Percentiles rank a stretch among this genome's conserved stretches.
These are phyloP conservation scores for Carcina quercana DNA, from an alignment of 2,888 invertebrate genomes.

Conservation along the genomic window DNA sequence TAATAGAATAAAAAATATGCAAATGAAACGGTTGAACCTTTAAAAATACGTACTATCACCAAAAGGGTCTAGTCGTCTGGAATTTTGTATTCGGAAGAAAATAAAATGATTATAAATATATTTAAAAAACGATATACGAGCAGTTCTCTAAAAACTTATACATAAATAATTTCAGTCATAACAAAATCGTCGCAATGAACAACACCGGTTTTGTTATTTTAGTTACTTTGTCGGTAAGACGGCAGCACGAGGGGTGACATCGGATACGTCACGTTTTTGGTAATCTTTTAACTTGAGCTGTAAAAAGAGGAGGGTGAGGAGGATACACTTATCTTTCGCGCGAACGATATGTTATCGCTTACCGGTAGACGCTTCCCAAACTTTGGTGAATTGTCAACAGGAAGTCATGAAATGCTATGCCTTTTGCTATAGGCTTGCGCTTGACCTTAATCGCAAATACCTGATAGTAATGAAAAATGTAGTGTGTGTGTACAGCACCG, in stretches of 20 bases:
- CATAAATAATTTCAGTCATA: conserved; percentile 65
- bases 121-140: not conserved
- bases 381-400: conserved; percentile 9
- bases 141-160: conserved; percentile 8
- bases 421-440: too few species aligned
- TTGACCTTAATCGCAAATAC: too few species aligned
- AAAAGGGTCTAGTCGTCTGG: too few species aligned
- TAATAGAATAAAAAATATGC: too few species aligned
- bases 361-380: conserved; percentile 35
- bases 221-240: conserved; percentile 21
- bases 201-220: conserved; percentile 62
- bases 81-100: too few species aligned
- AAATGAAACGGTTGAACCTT: too few species aligned
- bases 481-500: too few species aligned
- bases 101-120: too few species aligned
- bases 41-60: too few species aligned
- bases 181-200: conserved; percentile 71
- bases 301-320: conserved; percentile 40
- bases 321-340: conserved; percentile 64
- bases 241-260: conserved; percentile 34
- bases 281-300: conserved; percentile 48
- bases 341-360: conserved; percentile 60
- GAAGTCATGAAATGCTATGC: not conserved
- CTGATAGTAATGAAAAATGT: too few species aligned
- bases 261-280: conserved; percentile 36